Percentiles rank a stretch among this genome's conserved stretches.
These are phyloP conservation scores for Mesocentrotus franciscanus DNA, from an alignment of 53 echinoderm and acorn worm species.

Conservation along the genomic window DNA sequence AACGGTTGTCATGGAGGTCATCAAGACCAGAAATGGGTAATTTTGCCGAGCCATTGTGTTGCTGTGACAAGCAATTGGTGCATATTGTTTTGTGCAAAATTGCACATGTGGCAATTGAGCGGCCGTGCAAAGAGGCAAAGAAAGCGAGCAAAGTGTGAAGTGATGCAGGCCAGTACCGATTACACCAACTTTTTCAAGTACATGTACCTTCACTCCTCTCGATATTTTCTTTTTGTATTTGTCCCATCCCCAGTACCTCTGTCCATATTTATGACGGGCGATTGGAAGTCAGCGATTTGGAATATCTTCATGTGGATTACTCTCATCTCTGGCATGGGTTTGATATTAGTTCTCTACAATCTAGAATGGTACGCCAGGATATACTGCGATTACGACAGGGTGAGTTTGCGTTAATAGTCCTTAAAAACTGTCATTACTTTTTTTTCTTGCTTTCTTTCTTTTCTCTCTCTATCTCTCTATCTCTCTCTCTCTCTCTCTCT, in stretches of 20 bases:
- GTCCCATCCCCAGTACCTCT: slow-evolving; percentile 61
- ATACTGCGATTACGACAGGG: slow-evolving; percentile 75
- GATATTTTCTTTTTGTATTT: neutral
- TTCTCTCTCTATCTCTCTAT: neutral
- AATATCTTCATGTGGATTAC: slow-evolving; percentile 93
- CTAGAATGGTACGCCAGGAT: slow-evolving; percentile 86
- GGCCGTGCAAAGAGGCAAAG: too few relatives aligned
- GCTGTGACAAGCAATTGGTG: too few relatives aligned
- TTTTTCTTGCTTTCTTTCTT: neutral
- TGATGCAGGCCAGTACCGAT: too few relatives aligned
- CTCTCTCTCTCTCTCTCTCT: neutral
- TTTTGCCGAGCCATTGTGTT: too few relatives aligned
- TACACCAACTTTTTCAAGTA: neutral
- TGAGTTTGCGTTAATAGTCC: neutral
- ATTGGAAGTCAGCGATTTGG: slow-evolving; percentile 79
- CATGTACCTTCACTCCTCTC: neutral
- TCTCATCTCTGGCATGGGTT: slow-evolving; percentile 85
- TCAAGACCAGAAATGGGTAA: too few relatives aligned
- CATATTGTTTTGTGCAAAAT: too few relatives aligned
- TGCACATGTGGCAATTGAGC: too few relatives aligned
- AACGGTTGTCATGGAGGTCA: too few relatives aligned
- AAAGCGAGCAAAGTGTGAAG: too few relatives aligned
- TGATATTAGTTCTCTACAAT: slow-evolving; percentile 88
- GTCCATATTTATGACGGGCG: slow-evolving; percentile 80
- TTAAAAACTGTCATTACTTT: neutral